Base-by-base conservation (phyloP, 2,113 vertebrate genomes). In the Orycteropus afer region DNA sequence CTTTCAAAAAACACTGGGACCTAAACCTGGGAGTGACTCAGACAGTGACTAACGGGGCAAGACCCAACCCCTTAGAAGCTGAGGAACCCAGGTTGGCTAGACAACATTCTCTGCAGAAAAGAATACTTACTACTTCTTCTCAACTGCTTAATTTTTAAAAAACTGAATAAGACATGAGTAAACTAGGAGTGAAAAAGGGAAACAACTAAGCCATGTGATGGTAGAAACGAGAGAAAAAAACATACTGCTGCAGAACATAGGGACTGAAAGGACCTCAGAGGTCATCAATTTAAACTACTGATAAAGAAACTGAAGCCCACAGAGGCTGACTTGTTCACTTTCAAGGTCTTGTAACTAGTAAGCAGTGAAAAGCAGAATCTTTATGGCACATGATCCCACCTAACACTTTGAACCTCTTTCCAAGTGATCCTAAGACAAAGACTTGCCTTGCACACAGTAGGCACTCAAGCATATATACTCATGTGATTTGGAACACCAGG, bases 21-120 rank as follows among this genome's bases (percentile, higher is more conserved):
- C 82, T 42, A 95, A 59, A 91, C 34, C 86, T 32, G 15, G 37
- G 80, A 86, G 76, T 96, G 93, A 94, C 91, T 97, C 97, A 97
- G 93, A 94, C 37, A 74, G 67, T 97, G 95, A 97, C 93, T 95
- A 96, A 97, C 1, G 3, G 47, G 73, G 63, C 40, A 96, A 81
- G 74, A 94, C 81, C 55, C 87, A 92, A 80, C 8, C 71, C 94
- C 89, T 97, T 65, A 89, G 37, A 95, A 61, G 40, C 88, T 86
- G 53, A 92, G 79, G 51, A 95, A 94, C 86, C 88, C 34, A 93
- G 90, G 55, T 74, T 61, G 86, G 71, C 80, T 87, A 95, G 83
- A 95, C 84, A 69, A 91, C 40, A 89, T 63, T 97, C 83, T 94
- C 71, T 82, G 29, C 25, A 87, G 59, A 90, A 92, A 93, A 91